Evolutionary conservation across 2,888 invertebrate species (phyloP).

Genomic region (Andrena haemorrhoa): DNA sequence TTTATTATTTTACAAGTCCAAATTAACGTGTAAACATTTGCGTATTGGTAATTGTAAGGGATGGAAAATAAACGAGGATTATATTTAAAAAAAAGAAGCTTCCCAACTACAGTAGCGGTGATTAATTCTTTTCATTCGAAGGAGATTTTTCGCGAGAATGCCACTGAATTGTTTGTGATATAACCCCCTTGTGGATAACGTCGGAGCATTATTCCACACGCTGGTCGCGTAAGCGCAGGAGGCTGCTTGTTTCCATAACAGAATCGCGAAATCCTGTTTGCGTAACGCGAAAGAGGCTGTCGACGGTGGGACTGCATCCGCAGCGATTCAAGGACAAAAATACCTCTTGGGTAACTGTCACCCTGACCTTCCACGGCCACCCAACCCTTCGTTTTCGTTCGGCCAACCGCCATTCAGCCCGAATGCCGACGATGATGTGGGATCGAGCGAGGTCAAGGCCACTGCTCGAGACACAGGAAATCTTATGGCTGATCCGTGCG

Average conservation of each 20-base stretch:
- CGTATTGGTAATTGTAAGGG: too few species aligned
- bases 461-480: conserved; percentile 60
- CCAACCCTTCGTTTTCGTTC: conserved; percentile 58
- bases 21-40: too few species aligned
- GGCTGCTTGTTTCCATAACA: background rate
- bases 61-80: too few species aligned
- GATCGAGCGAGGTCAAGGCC: conserved; percentile 55
- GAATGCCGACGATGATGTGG: conserved; percentile 49
- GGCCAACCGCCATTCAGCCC: conserved; percentile 46
- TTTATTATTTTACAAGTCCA: too few species aligned
- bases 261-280: conserved; percentile 8
- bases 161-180: background rate
- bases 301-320: conserved; percentile 9
- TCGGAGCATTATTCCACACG: background rate
- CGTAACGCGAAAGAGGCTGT: conserved; percentile 35
- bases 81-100: too few species aligned
- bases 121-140: background rate
- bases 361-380: conserved; percentile 59
- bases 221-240: background rate
- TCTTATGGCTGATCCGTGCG: conserved; percentile 63
- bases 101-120: too few species aligned
- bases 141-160: background rate
- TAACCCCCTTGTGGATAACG: background rate
- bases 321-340: conserved; percentile 47
- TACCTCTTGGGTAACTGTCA: conserved; percentile 40